Base-by-base conservation (phyloP, 2,888 invertebrate species). In the Drosophila prostipennis region DNA sequence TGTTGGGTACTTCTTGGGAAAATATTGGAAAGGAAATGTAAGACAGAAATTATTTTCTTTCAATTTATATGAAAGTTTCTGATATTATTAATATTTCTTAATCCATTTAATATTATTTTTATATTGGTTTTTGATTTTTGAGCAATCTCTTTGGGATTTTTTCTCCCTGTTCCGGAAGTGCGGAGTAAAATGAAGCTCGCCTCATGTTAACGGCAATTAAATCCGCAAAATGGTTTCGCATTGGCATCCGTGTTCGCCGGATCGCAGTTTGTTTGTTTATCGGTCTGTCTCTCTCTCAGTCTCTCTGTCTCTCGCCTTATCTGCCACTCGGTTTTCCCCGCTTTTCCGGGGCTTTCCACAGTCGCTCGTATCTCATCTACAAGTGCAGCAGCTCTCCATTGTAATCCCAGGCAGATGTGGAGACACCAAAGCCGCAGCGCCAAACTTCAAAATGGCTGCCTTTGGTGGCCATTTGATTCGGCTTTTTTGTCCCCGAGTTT, bases 151-250 rank as follows among this genome's bases (percentile, higher is more conserved):
- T 40, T 14, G 2, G 3, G 1, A 1, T 8, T 40, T 6, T 42
- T 42, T 42, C 37, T n/a, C 2, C 19, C 0, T n/a, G 45, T 32
- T 39, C 29, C 19, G 43, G 36, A 34, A 57, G 36, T 46, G 40
- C 60, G 48, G 65, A 63, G 71, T 70, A 77, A 72, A 79, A 79
- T 72, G 71, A 69, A 76, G 71, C 58, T 80, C 78, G 71, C 70
- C 78, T 74, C 86, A 81, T 86, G 79, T 83, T 83, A 83, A 81
- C 79, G 88, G 88, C 88, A 87, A 88, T 87, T 87, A 87, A 86
- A 88, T 88, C 83, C 78, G 72, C 88, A 89, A 87, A 65, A 85
- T 82, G 79, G 77, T 74, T 87, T 81, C 76, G 61, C 78, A 87
- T 76, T 83, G 78, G 73, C 83, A 75, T 56, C 45, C 69, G 26